phyloP scores from a whole-genome alignment of 1,140 invertebrate species.

The Cheumatopsyche charites region DNA sequence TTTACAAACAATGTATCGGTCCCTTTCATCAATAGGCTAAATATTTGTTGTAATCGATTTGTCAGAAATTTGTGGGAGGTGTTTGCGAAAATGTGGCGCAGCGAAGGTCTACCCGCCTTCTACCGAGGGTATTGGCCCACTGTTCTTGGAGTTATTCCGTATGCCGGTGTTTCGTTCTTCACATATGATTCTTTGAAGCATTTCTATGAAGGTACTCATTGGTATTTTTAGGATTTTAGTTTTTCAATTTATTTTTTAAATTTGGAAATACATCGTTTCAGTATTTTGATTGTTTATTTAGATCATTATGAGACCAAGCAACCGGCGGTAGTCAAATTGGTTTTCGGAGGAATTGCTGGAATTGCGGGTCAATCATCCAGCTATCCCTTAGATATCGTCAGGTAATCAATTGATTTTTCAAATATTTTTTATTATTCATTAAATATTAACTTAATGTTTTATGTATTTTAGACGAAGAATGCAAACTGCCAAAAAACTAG shows the following conservation, averaged over 20 bases:
- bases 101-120: constrained; percentile 80
- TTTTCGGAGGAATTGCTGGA: constrained; percentile 91
- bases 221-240: constrained; percentile 3
- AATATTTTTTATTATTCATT: constrained; percentile 8
- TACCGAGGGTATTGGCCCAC: constrained; percentile 92
- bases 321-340: constrained; percentile 68
- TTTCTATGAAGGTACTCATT: constrained; percentile 72
- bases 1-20: background rate
- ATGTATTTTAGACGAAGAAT: constrained; percentile 73
- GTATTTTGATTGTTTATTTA: constrained; percentile 39
- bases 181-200: constrained; percentile 95
- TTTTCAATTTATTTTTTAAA: constrained; percentile 13
- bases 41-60: background rate
- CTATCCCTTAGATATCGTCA: constrained; percentile 89
- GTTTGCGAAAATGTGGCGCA: constrained; percentile 79
- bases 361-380: constrained; percentile 93
- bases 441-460: constrained; percentile 23
- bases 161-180: constrained; percentile 97
- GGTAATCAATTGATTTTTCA: constrained; percentile 13
- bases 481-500: constrained; percentile 70
- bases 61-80: constrained; percentile 68
- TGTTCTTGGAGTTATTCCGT: constrained; percentile 92
- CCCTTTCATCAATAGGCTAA: constrained; percentile 7
- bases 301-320: constrained; percentile 55
- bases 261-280: constrained; percentile 4